phyloP scores from a whole-genome alignment of 2,797 vertebrate species.

The Psittacula echo region DNA sequence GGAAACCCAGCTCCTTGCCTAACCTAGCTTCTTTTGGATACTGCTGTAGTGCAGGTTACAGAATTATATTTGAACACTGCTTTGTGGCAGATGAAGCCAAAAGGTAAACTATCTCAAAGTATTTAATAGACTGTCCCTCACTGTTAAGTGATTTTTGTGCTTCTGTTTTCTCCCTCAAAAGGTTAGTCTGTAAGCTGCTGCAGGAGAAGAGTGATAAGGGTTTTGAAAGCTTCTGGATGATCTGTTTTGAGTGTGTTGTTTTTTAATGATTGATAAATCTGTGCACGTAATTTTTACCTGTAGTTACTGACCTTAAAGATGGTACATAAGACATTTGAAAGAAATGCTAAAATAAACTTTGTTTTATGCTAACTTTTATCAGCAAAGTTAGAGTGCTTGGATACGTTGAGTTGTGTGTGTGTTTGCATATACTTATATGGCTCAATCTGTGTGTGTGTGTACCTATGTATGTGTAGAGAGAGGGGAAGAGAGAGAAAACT shows the following conservation, averaged over 20 bases:
- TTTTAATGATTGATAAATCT: neutral
- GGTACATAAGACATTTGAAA: neutral
- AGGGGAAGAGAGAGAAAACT: neutral
- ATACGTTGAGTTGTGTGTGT: neutral
- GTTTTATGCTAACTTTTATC: neutral
- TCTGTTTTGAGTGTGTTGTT: neutral
- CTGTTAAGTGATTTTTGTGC: neutral
- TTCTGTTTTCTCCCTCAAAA: neutral
- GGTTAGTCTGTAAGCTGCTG: neutral
- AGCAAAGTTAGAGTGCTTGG: neutral
- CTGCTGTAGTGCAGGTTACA: neutral
- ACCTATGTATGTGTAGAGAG: neutral
- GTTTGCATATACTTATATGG: rapidly evolving
- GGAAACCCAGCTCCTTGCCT: neutral
- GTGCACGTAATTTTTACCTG: neutral
- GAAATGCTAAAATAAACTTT: neutral
- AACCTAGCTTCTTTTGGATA: neutral
- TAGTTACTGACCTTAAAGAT: neutral
- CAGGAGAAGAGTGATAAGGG: neutral
- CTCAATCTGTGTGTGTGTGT: neutral
- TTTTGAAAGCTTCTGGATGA: neutral
- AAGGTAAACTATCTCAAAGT: neutral
- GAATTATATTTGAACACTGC: neutral
- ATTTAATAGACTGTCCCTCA: neutral
- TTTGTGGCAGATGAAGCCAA: neutral